phyloP scores from a whole-genome alignment of 2,888 invertebrate genomes.

The Drosophila conformis region DNA sequence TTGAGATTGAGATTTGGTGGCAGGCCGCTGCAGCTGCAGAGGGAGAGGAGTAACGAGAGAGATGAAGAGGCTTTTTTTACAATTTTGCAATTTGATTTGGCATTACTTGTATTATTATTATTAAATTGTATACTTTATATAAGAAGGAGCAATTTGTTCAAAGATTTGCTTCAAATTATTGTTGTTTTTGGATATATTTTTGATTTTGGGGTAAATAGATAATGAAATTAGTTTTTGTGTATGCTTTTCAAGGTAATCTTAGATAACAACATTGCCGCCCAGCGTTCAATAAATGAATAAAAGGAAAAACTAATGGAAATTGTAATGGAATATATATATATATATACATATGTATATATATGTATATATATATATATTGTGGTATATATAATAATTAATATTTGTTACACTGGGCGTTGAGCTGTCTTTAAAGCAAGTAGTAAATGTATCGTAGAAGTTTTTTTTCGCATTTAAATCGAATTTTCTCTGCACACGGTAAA shows the following conservation, averaged over 20 bases:
- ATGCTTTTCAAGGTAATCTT: conserved; percentile 16
- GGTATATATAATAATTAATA: conserved; percentile 10
- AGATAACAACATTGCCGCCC: conserved; percentile 83
- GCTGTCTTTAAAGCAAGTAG: conserved; percentile 54
- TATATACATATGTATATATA: neutral
- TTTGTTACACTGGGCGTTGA: conserved; percentile 83
- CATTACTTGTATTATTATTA: conserved; percentile 25
- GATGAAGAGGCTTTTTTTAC: conserved; percentile 75
- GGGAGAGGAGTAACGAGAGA: conserved; percentile 73
- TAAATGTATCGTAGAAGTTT: conserved; percentile 9
- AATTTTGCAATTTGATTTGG: conserved; percentile 51
- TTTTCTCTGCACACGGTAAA: conserved; percentile 8
- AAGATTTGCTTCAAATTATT: conserved; percentile 71
- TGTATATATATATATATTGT: conserved; percentile 4
- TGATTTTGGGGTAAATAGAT: neutral
- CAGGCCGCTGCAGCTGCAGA: conserved; percentile 81
- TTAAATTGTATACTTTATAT: conserved; percentile 35
- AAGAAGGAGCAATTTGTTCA: conserved; percentile 73
- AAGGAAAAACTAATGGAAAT: conserved; percentile 7
- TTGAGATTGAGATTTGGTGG: conserved; percentile 76
- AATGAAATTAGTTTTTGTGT: conserved; percentile 51
- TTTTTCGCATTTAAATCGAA: conserved; percentile 6
- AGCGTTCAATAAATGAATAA: conserved; percentile 73
- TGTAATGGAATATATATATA: conserved; percentile 10
- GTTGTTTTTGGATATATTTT: conserved; percentile 31